Evolutionary conservation across 2,888 invertebrate species (phyloP).

Genomic region (Cephus spinipes): DNA sequence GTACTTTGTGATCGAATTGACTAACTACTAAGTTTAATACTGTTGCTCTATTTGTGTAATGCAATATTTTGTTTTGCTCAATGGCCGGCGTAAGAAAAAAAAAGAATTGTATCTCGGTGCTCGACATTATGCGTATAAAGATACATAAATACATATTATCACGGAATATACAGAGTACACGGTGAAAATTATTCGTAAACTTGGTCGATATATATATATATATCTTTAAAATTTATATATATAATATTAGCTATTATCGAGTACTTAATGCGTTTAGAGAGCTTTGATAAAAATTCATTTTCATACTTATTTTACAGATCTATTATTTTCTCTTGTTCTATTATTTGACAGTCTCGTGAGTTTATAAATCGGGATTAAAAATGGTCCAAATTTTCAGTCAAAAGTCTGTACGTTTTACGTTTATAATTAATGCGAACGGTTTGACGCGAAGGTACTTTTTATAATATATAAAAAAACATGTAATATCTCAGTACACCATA

Average conservation of each 20-base stretch:
- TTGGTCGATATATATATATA: neutral
- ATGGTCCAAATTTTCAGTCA: neutral
- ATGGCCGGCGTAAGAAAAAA: slow-evolving; percentile 23
- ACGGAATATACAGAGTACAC: neutral
- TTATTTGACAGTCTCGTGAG: too few relatives aligned
- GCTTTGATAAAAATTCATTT: neutral
- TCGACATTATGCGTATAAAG: neutral
- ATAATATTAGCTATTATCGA: neutral
- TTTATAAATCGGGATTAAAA: neutral
- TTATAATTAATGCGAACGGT: neutral
- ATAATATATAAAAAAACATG: neutral
- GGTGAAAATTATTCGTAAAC: neutral
- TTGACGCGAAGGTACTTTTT: neutral
- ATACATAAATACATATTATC: neutral
- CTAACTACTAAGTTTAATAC: slow-evolving; percentile 55
- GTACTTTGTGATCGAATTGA: slow-evolving; percentile 38
- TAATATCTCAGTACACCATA: neutral
- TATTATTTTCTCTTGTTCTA: too few relatives aligned
- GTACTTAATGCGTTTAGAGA: neutral
- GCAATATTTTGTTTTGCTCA: slow-evolving; percentile 21
- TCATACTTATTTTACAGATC: too few relatives aligned
- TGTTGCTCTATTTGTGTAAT: slow-evolving; percentile 44
- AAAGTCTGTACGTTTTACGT: neutral
- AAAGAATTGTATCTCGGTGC: slow-evolving; percentile 2
- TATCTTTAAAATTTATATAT: neutral